Percentiles rank a stretch among this genome's conserved stretches.
These are phyloP conservation scores for Pemphredon lugubris DNA, from an alignment of 2,888 invertebrate species.

Conservation along the genomic window DNA sequence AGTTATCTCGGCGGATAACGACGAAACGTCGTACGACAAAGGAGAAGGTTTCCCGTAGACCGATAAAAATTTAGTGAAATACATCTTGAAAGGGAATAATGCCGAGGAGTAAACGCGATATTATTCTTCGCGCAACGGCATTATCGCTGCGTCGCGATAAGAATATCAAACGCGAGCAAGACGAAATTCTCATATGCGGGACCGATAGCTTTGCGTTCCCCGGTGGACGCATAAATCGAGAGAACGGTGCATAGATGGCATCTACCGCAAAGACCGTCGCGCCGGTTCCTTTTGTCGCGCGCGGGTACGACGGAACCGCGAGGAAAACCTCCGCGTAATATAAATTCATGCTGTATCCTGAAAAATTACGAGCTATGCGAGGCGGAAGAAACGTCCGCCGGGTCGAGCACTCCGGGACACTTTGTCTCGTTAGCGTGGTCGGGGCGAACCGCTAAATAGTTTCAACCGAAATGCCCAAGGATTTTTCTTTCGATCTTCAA, in stretches of 20 bases:
- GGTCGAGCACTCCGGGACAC: constrained; percentile 17
- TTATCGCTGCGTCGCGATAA: background rate
- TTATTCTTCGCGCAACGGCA: too few relatives aligned
- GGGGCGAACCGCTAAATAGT: constrained; percentile 16
- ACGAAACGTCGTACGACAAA: constrained; percentile 2
- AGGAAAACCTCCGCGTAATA: constrained; percentile 39
- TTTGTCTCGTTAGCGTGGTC: constrained; percentile 51
- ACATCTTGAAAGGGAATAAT: background rate
- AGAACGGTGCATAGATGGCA: constrained; percentile 4
- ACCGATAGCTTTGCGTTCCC: constrained; percentile 11
- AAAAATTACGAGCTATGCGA: constrained; percentile 48
- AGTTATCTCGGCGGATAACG: background rate
- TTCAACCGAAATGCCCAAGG: constrained; percentile 11
- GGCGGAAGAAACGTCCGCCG: constrained; percentile 11
- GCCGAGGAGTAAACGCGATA: background rate
- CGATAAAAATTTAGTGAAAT: background rate
- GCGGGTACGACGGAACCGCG: constrained; percentile 16
- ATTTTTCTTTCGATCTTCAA: background rate
- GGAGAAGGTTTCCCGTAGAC: background rate
- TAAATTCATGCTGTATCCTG: constrained; percentile 45
- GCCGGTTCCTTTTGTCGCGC: constrained; percentile 31
- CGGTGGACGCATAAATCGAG: constrained; percentile 19
- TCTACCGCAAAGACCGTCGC: constrained; percentile 11
- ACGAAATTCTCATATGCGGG: background rate
- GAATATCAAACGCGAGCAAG: too few relatives aligned